phyloP scores from a whole-genome alignment of 1,140 invertebrate genomes.

The Papilio aristodemus region DNA sequence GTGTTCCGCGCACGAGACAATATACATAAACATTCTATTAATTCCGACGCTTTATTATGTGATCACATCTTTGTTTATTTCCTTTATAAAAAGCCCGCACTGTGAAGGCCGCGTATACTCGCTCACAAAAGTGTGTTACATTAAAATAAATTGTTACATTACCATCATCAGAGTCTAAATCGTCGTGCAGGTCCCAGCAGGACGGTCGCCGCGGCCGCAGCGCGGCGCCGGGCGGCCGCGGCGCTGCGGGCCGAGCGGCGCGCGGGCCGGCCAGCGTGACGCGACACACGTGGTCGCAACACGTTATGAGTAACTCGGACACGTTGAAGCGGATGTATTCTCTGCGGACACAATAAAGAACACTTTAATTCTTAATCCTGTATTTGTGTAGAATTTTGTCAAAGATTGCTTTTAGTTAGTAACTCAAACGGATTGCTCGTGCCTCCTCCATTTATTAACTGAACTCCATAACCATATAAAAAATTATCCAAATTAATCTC shows the following conservation, averaged over 20 bases:
- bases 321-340: constrained; percentile 41
- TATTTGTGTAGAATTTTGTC: neutral
- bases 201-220: constrained; percentile 50
- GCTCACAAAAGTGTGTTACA: neutral
- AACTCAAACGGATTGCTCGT: too few species aligned
- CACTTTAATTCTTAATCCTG: neutral
- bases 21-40: too few species aligned
- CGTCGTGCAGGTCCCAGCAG: constrained; percentile 50
- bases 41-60: too few species aligned
- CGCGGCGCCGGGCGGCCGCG: constrained; percentile 49
- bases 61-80: too few species aligned
- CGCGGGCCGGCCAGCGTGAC: constrained; percentile 33
- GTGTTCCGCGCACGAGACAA: too few species aligned
- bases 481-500: too few species aligned
- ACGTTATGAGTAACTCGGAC: constrained; percentile 44
- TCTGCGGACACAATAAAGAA: constrained; percentile 34
- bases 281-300: constrained; percentile 52
- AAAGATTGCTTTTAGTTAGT: too few species aligned
- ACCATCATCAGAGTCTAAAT: neutral
- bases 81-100: too few species aligned
- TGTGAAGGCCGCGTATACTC: too few species aligned
- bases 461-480: too few species aligned
- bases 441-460: too few species aligned
- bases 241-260: neutral
- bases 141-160: neutral